Conservation (phyloP, 2,113 vertebrate genomes). For the human (Homo sapiens) region GRCh38 chr3:66629001-66629500, state of each 20-base stretch:
- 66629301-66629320: neutral
- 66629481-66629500: neutral
- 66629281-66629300: neutral
- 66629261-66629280: neutral
- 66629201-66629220: neutral
- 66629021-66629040: neutral
- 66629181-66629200: neutral
- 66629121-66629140: neutral
- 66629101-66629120: neutral
- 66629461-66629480: neutral
- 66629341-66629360: neutral
- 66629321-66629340: neutral
- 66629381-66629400: neutral
- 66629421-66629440: neutral
- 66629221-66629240: neutral
- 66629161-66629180: neutral
- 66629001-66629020: neutral
- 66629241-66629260: neutral
- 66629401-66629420: neutral
- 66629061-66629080: neutral
- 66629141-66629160: neutral
- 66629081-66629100: neutral
- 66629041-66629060: neutral
- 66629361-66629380: neutral
- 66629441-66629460: neutral